Evolutionary conservation across 2,113 vertebrate genomes (phyloP).

Genomic region (Cyprinodon brontotheroides): DNA sequence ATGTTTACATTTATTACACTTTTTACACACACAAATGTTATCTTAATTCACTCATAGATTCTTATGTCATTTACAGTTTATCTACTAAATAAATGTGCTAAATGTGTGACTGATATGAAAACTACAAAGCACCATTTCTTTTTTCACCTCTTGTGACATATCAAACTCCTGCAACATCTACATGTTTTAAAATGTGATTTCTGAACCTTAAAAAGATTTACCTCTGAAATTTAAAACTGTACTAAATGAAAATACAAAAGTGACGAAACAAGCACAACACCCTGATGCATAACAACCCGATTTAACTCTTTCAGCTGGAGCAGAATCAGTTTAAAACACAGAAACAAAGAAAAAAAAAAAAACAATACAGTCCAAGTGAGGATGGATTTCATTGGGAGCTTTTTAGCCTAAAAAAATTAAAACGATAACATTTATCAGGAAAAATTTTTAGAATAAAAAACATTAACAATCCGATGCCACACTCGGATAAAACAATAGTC

Average conservation of each 20-base stretch:
- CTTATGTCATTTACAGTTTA: no score
- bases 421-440: not conserved
- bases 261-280: not conserved
- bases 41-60: no score
- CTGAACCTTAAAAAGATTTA: not conserved
- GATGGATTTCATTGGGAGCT: conserved; percentile 42
- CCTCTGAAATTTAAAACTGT: not conserved
- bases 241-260: not conserved
- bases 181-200: no score
- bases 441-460: not conserved
- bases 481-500: conserved; percentile 16
- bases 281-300: not conserved
- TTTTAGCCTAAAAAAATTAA: not conserved
- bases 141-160: not conserved
- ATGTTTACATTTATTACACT: no score
- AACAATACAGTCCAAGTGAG: not conserved
- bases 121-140: no score
- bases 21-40: not conserved
- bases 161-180: not conserved
- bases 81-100: no score
- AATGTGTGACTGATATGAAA: no score
- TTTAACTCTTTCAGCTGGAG: not conserved
- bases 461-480: not conserved
- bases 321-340: conserved; percentile 5
- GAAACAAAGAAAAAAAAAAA: not conserved